phyloP scores from a whole-genome alignment of 2,888 invertebrate species.

The Siphlonurus alternatus region DNA sequence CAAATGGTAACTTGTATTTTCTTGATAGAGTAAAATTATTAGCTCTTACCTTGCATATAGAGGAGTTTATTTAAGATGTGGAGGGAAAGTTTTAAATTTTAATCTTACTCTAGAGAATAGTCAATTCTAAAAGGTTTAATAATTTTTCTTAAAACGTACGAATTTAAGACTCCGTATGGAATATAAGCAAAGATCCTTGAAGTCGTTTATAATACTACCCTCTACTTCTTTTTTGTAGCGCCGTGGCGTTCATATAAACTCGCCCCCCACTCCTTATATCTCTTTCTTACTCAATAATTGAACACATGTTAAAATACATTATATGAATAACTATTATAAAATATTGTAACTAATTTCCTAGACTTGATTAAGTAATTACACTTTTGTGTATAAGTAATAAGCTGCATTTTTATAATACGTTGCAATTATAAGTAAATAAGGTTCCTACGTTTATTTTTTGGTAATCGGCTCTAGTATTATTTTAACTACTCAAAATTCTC shows the following conservation, averaged over 20 bases:
- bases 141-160: constrained; percentile 3
- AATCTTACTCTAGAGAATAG: constrained; percentile 2
- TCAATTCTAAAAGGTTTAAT: constrained; percentile 4
- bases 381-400: no score
- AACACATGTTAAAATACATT: not conserved
- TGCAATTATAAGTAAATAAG: no score
- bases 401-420: no score
- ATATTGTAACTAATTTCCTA: no score
- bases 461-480: no score
- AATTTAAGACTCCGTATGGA: constrained; percentile 1
- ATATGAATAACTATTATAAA: not conserved
- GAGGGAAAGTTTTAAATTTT: constrained; percentile 1
- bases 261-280: not conserved
- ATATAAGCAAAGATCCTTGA: not conserved
- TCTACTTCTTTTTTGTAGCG: not conserved
- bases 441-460: no score
- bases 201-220: not conserved
- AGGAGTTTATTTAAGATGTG: not conserved
- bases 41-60: not conserved
- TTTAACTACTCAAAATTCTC: no score
- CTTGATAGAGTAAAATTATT: constrained; percentile 2
- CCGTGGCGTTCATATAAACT: no score
- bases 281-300: not conserved
- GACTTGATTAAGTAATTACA: no score
- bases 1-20: not conserved